Conservation (phyloP, 2,797 vertebrate genomes). For the Chelon labrosus region DNA sequence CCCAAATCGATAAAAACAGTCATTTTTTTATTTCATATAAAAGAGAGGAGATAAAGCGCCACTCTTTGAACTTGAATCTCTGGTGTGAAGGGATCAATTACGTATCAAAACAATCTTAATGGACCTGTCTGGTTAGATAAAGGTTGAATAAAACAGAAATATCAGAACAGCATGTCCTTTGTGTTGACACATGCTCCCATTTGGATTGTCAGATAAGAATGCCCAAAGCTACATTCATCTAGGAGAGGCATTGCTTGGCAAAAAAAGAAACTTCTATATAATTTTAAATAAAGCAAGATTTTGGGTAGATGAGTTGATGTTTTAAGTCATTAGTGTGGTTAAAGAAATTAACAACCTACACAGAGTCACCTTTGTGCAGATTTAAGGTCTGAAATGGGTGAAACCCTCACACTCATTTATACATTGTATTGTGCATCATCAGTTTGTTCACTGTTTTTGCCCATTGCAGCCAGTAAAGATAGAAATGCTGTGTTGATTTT, state of each 20-base stretch:
- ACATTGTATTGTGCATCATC: no score
- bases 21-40: constrained; percentile 27
- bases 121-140: constrained; percentile 46
- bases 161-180: constrained; percentile 28
- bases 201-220: constrained; percentile 48
- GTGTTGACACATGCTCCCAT: constrained; percentile 37
- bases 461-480: no score
- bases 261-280: background rate
- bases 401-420: no score
- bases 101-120: constrained; percentile 64
- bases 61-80: constrained; percentile 24
- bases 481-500: no score
- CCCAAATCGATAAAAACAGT: constrained; percentile 9
- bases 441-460: no score
- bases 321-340: background rate
- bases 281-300: constrained; percentile 14
- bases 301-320: constrained; percentile 1
- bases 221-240: constrained; percentile 3
- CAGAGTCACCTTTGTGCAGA: no score
- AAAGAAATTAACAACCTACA: background rate
- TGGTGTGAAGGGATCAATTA: constrained; percentile 41
- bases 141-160: constrained; percentile 37
- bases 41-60: constrained; percentile 37
- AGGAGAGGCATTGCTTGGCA: constrained; percentile 6
- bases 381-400: no score